phyloP scores from a whole-genome alignment of 1,140 invertebrate genomes.

The Rhagoletis pomonella region DNA sequence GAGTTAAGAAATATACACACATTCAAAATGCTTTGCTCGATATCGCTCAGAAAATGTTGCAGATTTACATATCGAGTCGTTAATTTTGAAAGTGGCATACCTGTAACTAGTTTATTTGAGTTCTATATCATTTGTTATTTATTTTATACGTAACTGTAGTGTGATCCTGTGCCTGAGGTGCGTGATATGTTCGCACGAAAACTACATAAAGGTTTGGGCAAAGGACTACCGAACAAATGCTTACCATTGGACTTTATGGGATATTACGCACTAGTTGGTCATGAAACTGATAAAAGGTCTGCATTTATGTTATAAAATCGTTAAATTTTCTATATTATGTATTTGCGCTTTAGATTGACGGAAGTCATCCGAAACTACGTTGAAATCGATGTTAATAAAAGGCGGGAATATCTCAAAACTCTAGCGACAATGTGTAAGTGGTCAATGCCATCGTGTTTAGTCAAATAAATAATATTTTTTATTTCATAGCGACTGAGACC shows the following conservation, averaged over 20 bases:
- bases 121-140: too few species aligned
- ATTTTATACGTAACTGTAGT: constrained; percentile 74
- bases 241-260: constrained; percentile 98
- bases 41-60: too few species aligned
- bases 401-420: constrained; percentile 93
- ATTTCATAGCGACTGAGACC: constrained; percentile 60
- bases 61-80: too few species aligned
- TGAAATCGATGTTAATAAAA: constrained; percentile 86
- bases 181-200: constrained; percentile 92
- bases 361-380: constrained; percentile 69
- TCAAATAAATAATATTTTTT: constrained; percentile 17
- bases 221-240: constrained; percentile 90
- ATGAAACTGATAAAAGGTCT: constrained; percentile 84
- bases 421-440: constrained; percentile 76
- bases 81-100: too few species aligned
- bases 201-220: constrained; percentile 89
- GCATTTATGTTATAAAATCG: constrained; percentile 59
- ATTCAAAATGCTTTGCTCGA: too few species aligned
- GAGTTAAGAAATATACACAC: neutral
- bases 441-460: neutral
- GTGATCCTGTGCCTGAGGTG: constrained; percentile 90
- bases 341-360: constrained; percentile 61
- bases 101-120: too few species aligned
- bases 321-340: constrained; percentile 57
- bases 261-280: constrained; percentile 91